Evolutionary conservation across 2,888 invertebrate genomes (phyloP).

Genomic region (Hypomecis atomaria): DNA sequence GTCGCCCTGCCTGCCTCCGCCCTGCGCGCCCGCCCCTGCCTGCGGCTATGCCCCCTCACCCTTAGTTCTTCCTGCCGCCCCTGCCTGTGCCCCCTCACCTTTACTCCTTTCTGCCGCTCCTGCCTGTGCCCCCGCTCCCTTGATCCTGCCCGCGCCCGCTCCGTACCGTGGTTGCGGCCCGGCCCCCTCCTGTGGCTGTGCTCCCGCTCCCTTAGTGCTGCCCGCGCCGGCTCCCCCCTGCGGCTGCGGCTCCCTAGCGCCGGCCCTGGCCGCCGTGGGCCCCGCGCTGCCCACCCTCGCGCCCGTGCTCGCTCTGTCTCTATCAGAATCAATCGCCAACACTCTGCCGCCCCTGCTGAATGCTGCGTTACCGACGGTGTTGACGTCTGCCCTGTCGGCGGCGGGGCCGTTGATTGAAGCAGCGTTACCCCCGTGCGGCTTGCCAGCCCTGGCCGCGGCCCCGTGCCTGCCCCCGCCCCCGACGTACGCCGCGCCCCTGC

Average conservation of each 20-base stretch:
- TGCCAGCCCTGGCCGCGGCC: slow-evolving; percentile 15
- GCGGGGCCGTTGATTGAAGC: slow-evolving; percentile 58
- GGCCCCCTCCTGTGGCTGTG: slow-evolving; percentile 25
- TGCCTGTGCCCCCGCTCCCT: slow-evolving; percentile 23
- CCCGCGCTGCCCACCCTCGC: slow-evolving; percentile 40
- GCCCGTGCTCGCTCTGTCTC: slow-evolving; percentile 48
- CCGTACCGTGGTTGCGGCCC: too few species aligned
- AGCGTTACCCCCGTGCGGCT: slow-evolving; percentile 37
- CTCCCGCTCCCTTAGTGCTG: slow-evolving; percentile 32
- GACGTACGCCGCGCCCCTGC: slow-evolving; percentile 23
- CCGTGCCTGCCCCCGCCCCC: slow-evolving; percentile 24
- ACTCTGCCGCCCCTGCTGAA: slow-evolving; percentile 56
- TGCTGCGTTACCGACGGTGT: slow-evolving; percentile 52
- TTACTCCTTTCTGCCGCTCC: slow-evolving; percentile 37
- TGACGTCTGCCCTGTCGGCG: slow-evolving; percentile 58
- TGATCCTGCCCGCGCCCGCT: background rate
- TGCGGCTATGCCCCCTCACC: slow-evolving; percentile 31
- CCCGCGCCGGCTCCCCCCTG: slow-evolving; percentile 33
- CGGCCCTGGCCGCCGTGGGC: too few species aligned
- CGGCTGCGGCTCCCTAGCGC: slow-evolving; percentile 25
- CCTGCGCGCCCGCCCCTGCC: slow-evolving; percentile 26
- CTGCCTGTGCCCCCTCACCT: slow-evolving; percentile 24
- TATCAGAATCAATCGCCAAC: slow-evolving; percentile 50
- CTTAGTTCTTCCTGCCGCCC: slow-evolving; percentile 30
- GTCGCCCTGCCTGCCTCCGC: slow-evolving; percentile 13